Percentiles rank a stretch among this genome's conserved stretches.
Conservation (phyloP, 2,888 invertebrate species). For the Synergus itoensis region DNA sequence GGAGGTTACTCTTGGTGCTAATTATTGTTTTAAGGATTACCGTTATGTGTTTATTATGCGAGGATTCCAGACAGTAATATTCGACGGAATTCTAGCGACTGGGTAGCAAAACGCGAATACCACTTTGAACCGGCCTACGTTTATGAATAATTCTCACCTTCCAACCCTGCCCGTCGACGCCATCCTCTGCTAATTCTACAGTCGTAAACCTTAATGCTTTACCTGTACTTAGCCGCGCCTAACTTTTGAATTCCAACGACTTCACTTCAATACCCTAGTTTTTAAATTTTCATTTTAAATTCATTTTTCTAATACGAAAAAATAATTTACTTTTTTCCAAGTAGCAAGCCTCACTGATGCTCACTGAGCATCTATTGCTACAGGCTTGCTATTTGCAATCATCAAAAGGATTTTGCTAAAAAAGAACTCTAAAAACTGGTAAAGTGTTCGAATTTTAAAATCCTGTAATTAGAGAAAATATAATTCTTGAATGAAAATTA, state of each 20-base stretch:
- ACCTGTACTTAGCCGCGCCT: slow-evolving; percentile 1
- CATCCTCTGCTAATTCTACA: slow-evolving; percentile 15
- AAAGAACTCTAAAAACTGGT: too few species aligned
- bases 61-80: slow-evolving; percentile 68
- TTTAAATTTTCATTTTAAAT: not conserved
- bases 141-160: slow-evolving; percentile 76
- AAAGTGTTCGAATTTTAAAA: too few species aligned
- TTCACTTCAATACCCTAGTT: not conserved
- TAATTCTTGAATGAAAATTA: too few species aligned
- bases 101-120: slow-evolving; percentile 46
- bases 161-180: slow-evolving; percentile 32
- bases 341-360: too few species aligned
- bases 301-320: not conserved
- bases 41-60: slow-evolving; percentile 77
- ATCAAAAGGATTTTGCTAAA: too few species aligned
- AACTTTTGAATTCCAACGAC: slow-evolving; percentile 1
- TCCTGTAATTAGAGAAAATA: too few species aligned
- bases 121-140: slow-evolving; percentile 65
- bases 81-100: slow-evolving; percentile 72
- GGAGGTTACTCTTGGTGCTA: slow-evolving; percentile 68
- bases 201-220: slow-evolving; percentile 42
- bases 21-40: slow-evolving; percentile 78
- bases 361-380: too few species aligned
- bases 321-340: not conserved
- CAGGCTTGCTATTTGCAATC: too few species aligned